Base-by-base conservation (phyloP, 2,888 invertebrate genomes). In the Melinaea marsaeus region DNA sequence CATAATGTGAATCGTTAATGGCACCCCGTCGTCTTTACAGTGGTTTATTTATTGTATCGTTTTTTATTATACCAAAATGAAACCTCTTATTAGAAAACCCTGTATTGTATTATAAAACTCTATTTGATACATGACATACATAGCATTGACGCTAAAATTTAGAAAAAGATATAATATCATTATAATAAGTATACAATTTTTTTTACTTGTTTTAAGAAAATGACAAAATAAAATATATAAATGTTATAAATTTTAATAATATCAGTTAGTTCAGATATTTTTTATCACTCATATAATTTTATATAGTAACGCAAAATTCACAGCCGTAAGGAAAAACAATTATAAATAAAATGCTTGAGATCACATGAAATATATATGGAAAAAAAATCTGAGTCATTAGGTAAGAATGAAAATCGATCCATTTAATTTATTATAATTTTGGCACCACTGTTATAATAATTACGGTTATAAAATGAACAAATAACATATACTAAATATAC, bases 401-500 rank as follows among this genome's bases (percentile, higher is more conserved):
- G 32, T 22, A 32, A 32, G 32, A 22, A 32, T 32, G 13, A 32
- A 32, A 51, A 32, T 5, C 9, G 32, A 32, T 51, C 4, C 51
- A 32, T 51, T 32, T 13, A 37, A 42, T 42, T 9, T 42, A 42
- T 42, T 9, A 32, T 51, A 51, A 2, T 51, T 51, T 51, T 51
- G 51, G 51, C 51, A 51, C 51, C 22, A 7, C 51, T 51, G 51
- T 32, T 51, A 42, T 51, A 22, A 32, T 32, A 32, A 51, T 51
- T 32, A 22, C 22, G 22, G 48, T 13, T 48, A 48, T 6, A 48
- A 22, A 51, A 32, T 5, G 7, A 51, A 32, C 32, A 51, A n/a
- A 32, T 7, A 32, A 5, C 7, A 51, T 4, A 51, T 32, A 61
- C 51, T 46, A 61, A 61, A 45, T 48, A 64, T 61, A 45, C 60